A percentile compares a stretch with the other conserved stretches of the same genome.
Evolutionary conservation across 2,888 invertebrate genomes (phyloP).

Genomic region (Ptychoptera contaminata): DNA sequence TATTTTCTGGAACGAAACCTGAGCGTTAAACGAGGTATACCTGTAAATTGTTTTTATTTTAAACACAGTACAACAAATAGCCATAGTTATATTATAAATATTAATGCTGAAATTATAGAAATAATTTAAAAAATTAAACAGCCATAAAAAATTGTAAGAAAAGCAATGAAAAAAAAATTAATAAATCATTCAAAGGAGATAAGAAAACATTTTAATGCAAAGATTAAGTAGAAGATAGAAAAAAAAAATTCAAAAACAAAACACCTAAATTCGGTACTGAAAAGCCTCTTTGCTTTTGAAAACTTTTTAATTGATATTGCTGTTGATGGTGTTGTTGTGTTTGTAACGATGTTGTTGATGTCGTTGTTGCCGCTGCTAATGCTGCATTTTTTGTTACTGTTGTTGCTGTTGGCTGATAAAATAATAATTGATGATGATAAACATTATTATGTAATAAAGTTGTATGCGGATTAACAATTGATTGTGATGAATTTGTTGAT

Average conservation of each 20-base stretch:
- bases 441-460: slow-evolving; percentile 8
- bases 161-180: background rate
- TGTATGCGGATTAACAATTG: background rate
- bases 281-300: slow-evolving; percentile 42
- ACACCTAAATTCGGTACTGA: slow-evolving; percentile 88
- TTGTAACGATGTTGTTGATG: slow-evolving; percentile 10
- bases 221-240: slow-evolving; percentile 1
- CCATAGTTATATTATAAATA: background rate
- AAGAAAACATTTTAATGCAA: slow-evolving; percentile 4
- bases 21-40: too few species aligned
- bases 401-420: slow-evolving; percentile 18
- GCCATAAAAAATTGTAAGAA: too few species aligned
- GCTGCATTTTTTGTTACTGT: slow-evolving; percentile 28
- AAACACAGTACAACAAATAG: background rate
- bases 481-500: slow-evolving; percentile 1
- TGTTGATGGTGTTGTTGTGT: slow-evolving; percentile 32
- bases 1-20: too few species aligned
- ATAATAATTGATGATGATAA: slow-evolving; percentile 16
- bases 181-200: background rate
- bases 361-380: slow-evolving; percentile 7
- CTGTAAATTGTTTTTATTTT: too few species aligned
- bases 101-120: too few species aligned
- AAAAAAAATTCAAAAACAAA: slow-evolving; percentile 13
- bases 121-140: too few species aligned
- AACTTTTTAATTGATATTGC: slow-evolving; percentile 8